Evolutionary conservation across 2,888 invertebrate genomes (phyloP).

Genomic region (Eudemis profundana): DNA sequence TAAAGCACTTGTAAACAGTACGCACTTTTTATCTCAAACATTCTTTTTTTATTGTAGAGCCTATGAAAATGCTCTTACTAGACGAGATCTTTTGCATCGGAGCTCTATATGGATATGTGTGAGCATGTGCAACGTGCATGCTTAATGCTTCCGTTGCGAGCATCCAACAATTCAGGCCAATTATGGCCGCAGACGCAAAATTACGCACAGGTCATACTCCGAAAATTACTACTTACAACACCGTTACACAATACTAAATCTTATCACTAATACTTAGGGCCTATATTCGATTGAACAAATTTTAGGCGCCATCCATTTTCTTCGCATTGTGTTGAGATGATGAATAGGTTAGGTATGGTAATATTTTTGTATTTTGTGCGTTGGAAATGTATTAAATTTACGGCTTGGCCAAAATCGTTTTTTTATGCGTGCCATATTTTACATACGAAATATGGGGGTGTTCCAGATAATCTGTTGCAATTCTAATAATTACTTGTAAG

Average conservation of each 20-base stretch:
- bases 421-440: slow-evolving; percentile 15
- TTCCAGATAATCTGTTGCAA: slow-evolving; percentile 11
- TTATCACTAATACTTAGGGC: neutral
- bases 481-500: neutral
- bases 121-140: slow-evolving; percentile 27
- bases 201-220: slow-evolving; percentile 34
- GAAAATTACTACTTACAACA: slow-evolving; percentile 16
- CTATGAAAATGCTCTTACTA: neutral
- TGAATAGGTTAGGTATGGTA: slow-evolving; percentile 36
- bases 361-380: slow-evolving; percentile 37
- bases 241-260: neutral
- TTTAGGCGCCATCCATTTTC: slow-evolving; percentile 32
- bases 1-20: no score
- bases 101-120: slow-evolving; percentile 5
- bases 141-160: slow-evolving; percentile 28
- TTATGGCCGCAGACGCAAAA: slow-evolving; percentile 33
- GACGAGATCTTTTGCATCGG: neutral
- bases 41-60: no score
- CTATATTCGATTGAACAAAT: neutral
- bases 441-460: slow-evolving; percentile 8
- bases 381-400: slow-evolving; percentile 34
- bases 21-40: no score
- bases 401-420: neutral
- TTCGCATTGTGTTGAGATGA: slow-evolving; percentile 32
- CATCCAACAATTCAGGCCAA: slow-evolving; percentile 41